Percentiles rank a stretch among this genome's conserved stretches.
phyloP scores from a whole-genome alignment of 2,113 vertebrate genomes.

The Pseudois nayaur region DNA sequence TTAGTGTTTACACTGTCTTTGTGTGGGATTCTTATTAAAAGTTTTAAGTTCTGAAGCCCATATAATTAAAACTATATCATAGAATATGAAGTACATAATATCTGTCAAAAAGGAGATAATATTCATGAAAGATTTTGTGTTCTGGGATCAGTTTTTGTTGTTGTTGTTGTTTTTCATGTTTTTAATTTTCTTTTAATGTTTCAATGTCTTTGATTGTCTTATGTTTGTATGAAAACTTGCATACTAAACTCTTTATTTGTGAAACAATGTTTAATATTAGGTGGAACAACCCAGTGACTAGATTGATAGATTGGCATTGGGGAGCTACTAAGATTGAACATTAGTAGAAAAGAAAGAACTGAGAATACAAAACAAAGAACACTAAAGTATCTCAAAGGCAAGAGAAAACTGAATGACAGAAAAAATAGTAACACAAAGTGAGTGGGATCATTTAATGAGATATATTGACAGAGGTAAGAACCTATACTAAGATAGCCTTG shows the following conservation, averaged over 20 bases:
- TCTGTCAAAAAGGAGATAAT: background rate
- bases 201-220: background rate
- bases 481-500: background rate
- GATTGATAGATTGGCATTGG: background rate
- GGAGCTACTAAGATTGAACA: background rate
- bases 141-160: background rate
- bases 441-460: background rate
- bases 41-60: background rate
- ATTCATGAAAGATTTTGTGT: background rate
- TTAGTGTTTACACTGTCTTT: background rate
- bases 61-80: background rate
- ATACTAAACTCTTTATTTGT: background rate
- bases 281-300: background rate
- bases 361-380: background rate
- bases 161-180: background rate
- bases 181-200: background rate
- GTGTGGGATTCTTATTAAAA: background rate
- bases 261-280: background rate
- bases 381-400: background rate
- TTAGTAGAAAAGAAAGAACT: background rate
- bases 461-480: background rate
- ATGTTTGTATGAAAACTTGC: background rate
- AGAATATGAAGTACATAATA: background rate
- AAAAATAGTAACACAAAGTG: background rate
- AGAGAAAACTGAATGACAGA: background rate